A percentile compares a stretch with the other conserved stretches of the same genome.
Conservation (phyloP, 2,888 invertebrate genomes). For the Mystacides longicornis region DNA sequence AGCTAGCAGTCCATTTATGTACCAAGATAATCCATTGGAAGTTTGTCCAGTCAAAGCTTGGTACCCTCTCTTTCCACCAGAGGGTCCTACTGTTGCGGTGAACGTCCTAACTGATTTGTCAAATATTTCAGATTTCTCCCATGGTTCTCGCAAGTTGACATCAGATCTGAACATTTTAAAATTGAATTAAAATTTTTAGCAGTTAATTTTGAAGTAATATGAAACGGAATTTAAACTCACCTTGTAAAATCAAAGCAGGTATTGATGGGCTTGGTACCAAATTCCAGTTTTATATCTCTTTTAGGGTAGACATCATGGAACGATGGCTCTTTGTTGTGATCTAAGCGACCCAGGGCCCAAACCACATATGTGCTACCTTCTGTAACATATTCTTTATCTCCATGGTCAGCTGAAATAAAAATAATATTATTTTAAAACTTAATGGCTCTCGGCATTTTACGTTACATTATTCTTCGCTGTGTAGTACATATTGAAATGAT, state of each 20-base stretch:
- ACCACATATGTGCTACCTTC: constrained; percentile 59
- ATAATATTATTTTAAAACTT: too few relatives aligned
- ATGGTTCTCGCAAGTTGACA: constrained; percentile 35
- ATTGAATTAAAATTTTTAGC: neutral
- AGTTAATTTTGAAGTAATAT: too few relatives aligned
- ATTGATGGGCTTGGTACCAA: constrained; percentile 55
- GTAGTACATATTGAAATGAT: too few relatives aligned
- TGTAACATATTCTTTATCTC: constrained; percentile 65
- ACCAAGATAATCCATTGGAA: constrained; percentile 76
- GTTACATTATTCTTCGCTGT: too few relatives aligned
- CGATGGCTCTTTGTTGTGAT: constrained; percentile 68
- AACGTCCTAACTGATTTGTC: constrained; percentile 71
- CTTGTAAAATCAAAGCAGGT: constrained; percentile 71
- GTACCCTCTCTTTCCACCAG: constrained; percentile 74
- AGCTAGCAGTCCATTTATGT: constrained; percentile 82
- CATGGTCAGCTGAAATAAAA: constrained; percentile 55
- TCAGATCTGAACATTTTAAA: constrained; percentile 18
- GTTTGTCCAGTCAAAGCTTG: constrained; percentile 63
- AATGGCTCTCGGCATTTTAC: too few relatives aligned
- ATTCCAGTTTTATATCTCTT: constrained; percentile 57
- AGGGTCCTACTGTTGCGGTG: constrained; percentile 74
- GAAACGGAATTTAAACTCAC: too few relatives aligned
- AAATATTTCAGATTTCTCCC: constrained; percentile 59
- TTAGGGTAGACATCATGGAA: constrained; percentile 78
- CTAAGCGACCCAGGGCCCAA: constrained; percentile 80